Evolutionary conservation across 2,797 vertebrate genomes (phyloP).

Genomic region (Poecilia picta): DNA sequence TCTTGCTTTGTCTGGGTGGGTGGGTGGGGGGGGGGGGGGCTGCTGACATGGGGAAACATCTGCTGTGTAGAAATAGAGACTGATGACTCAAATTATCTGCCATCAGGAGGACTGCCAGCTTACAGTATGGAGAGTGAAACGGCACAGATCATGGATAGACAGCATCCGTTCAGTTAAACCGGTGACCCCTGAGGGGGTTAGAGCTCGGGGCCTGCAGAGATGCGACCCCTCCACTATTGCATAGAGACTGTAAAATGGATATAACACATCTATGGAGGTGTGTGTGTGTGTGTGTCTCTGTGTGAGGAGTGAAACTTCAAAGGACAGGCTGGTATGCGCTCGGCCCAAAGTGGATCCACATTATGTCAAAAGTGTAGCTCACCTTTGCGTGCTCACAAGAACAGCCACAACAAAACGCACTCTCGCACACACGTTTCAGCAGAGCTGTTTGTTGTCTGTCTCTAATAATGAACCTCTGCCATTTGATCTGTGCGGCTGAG

Average conservation of each 20-base stretch:
- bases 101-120: conserved; percentile 66
- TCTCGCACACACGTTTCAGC: conserved; percentile 26
- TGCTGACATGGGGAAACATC: conserved; percentile 83
- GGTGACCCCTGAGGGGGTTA: conserved; percentile 11
- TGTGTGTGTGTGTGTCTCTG: conserved; percentile 9
- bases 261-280: conserved; percentile 19
- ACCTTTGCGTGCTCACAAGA: conserved; percentile 40
- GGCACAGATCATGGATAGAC: conserved; percentile 58
- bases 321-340: conserved; percentile 23
- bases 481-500: conserved; percentile 67
- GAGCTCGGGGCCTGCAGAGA: conserved; percentile 13
- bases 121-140: conserved; percentile 68
- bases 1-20: conserved; percentile 70
- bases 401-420: conserved; percentile 44
- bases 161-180: conserved; percentile 36
- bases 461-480: conserved; percentile 59
- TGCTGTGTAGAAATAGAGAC: conserved; percentile 82
- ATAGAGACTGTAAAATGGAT: conserved; percentile 6
- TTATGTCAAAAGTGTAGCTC: conserved; percentile 39
- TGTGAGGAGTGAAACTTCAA: conserved; percentile 23
- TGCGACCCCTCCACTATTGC: conserved; percentile 6
- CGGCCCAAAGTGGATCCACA: conserved; percentile 23
- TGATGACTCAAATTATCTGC: conserved; percentile 80
- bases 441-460: conserved; percentile 59
- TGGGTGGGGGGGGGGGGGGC: conserved; percentile 51